A percentile compares a stretch with the other conserved stretches of the same genome.
Conservation (phyloP, 2,797 vertebrate genomes). For the Champsocephalus esox region DNA sequence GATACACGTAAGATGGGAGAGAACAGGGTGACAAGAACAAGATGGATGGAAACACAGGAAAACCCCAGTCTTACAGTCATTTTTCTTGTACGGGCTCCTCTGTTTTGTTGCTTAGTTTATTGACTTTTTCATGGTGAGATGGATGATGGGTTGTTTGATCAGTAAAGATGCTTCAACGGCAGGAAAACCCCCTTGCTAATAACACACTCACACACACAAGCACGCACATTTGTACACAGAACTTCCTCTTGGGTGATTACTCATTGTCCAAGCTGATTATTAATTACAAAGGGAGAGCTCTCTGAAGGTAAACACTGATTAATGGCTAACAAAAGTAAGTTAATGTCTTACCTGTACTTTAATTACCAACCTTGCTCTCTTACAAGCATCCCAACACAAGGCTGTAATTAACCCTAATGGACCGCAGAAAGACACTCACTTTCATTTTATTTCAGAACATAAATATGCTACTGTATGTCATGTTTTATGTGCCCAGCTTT, state of each 20-base stretch:
- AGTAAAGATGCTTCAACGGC: constrained; percentile 54
- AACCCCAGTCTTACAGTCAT: background rate
- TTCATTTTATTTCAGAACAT: constrained; percentile 64
- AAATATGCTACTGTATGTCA: constrained; percentile 31
- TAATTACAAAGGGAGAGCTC: constrained; percentile 84
- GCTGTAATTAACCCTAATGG: constrained; percentile 85
- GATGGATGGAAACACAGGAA: constrained; percentile 17
- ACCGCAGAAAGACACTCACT: constrained; percentile 69
- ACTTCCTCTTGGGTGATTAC: constrained; percentile 82
- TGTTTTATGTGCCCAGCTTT: constrained; percentile 29
- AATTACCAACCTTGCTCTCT: constrained; percentile 82
- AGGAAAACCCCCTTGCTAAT: constrained; percentile 46
- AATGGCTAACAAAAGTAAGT: constrained; percentile 90
- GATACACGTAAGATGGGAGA: constrained; percentile 5
- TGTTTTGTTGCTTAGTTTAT: constrained; percentile 32
- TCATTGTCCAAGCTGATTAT: constrained; percentile 86
- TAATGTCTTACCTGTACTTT: constrained; percentile 89
- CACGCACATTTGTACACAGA: constrained; percentile 49
- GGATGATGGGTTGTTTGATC: constrained; percentile 59
- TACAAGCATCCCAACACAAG: constrained; percentile 82
- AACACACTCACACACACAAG: constrained; percentile 36
- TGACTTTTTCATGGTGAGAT: constrained; percentile 35
- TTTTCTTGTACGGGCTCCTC: constrained; percentile 10
- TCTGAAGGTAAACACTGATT: constrained; percentile 88
- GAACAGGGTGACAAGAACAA: background rate